Percentiles rank a stretch among this genome's conserved stretches.
Evolutionary conservation across 1,140 invertebrate species (phyloP).

Genomic region (Aphelenchoides besseyi): DNA sequence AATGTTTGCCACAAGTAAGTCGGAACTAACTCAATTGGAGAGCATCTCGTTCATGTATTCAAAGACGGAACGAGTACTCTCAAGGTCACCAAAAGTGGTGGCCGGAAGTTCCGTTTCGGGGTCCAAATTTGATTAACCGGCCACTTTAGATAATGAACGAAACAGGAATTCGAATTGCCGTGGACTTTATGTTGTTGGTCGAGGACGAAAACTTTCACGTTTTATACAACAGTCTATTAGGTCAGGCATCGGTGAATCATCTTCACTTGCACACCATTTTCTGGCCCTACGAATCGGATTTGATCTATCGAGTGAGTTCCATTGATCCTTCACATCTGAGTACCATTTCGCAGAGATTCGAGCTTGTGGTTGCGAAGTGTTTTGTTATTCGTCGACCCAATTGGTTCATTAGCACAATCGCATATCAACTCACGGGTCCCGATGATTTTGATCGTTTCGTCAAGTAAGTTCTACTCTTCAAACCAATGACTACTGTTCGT

Average conservation of each 20-base stretch:
- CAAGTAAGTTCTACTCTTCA: constrained; percentile 30
- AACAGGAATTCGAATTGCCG: constrained; percentile 47
- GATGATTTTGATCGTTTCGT: constrained; percentile 51
- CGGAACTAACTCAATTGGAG: too few relatives aligned
- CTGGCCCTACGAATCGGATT: constrained; percentile 59
- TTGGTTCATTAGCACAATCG: constrained; percentile 58
- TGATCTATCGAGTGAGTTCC: constrained; percentile 48
- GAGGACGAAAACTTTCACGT: constrained; percentile 55
- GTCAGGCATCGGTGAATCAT: constrained; percentile 62
- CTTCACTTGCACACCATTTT: constrained; percentile 60
- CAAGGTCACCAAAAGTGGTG: too few relatives aligned
- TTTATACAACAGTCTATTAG: constrained; percentile 56
- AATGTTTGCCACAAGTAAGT: constrained; percentile 54
- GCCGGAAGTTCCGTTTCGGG: too few relatives aligned
- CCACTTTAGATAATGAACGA: constrained; percentile 50
- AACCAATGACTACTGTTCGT: constrained; percentile 10
- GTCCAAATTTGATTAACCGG: too few relatives aligned
- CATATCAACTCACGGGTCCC: constrained; percentile 47
- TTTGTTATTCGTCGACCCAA: constrained; percentile 49
- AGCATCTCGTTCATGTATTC: too few relatives aligned
- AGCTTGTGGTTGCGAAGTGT: constrained; percentile 33
- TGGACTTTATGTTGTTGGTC: constrained; percentile 56
- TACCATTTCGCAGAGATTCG: constrained; percentile 45
- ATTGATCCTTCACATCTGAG: not conserved
- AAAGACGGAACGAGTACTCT: too few relatives aligned